Base-by-base conservation (phyloP, 2,797 vertebrate species). In the Mormyrus proboscirostris region DNA sequence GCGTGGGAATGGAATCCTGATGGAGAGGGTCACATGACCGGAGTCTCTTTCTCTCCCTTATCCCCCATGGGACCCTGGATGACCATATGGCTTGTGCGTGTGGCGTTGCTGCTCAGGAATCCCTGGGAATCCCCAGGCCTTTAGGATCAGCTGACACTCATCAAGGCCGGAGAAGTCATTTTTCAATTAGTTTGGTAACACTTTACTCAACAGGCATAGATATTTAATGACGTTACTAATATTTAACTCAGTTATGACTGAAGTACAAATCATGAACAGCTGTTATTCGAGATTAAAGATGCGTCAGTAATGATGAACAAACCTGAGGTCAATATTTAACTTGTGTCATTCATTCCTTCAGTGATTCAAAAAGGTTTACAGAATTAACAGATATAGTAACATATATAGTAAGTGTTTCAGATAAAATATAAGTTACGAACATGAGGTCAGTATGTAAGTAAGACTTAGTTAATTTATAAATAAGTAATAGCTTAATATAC, bases 1-100 rank as follows among this genome's bases (percentile, higher is more conserved):
- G 88, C 65, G 88, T 92, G 91, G 89, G 88, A 91, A 90, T 87
- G 57, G 29, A 53, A 25, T 76, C 55, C 69, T 25, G 6, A n/a
- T 4, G 33, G 50, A 9, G 1, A 38, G 59, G 84, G 82, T 90
- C 86, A 62, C 82, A 22, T 91, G 88, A 87, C 8, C 12, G 5
- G 89, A 41, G 88, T 69, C 65, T 65, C 41, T 55, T 83, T 89
- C 82, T 85, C 59, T 55, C 88, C 8, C 3, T 88, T 33, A 8
- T 4, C 44, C 38, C 86, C 8, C 76, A 87, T 44, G 84, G 57
- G 59, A 16, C 47, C n/a, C 16, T 19, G 12, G 85, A 84, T 57
- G 51, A 9, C 51, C 85, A 47, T 53, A 41, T 65, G 22, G 50
- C 12, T 38, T 5, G 7, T 1, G 14, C n/a, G 9, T 53, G 44